A percentile compares a stretch with the other conserved stretches of the same genome.
These are phyloP conservation scores for Peromyscus aztecus DNA, from an alignment of 2,797 vertebrate genomes.

Conservation along the genomic window DNA sequence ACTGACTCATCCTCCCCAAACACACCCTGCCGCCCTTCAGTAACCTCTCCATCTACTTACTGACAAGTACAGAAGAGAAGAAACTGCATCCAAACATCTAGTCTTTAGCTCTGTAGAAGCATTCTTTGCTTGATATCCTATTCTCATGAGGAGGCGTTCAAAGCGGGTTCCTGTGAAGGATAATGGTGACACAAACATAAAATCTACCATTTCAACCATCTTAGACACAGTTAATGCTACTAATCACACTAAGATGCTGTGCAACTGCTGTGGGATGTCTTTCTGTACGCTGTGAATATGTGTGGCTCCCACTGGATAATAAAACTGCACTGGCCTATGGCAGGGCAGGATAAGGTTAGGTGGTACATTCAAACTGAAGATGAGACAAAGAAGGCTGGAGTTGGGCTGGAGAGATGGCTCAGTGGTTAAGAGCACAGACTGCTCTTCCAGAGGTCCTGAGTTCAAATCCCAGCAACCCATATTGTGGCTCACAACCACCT, in stretches of 20 bases:
- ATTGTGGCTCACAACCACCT: too few relatives aligned
- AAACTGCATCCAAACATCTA: conserved; percentile 94
- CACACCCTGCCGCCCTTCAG: background rate
- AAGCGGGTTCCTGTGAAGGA: conserved; percentile 92
- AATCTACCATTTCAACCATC: background rate
- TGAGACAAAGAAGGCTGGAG: too few relatives aligned
- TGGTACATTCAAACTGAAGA: too few relatives aligned
- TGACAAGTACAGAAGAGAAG: conserved; percentile 93
- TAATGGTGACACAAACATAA: conserved; percentile 30
- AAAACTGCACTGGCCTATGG: too few relatives aligned
- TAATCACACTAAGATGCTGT: background rate
- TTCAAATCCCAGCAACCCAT: too few relatives aligned
- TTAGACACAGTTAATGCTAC: background rate
- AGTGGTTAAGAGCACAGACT: too few relatives aligned
- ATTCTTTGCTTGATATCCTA: conserved; percentile 92
- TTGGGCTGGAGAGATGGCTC: too few relatives aligned
- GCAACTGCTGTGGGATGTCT: background rate
- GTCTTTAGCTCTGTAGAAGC: conserved; percentile 92
- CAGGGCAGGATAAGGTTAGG: too few relatives aligned
- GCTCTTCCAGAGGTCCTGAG: too few relatives aligned
- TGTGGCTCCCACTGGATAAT: too few relatives aligned
- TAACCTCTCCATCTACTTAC: conserved; percentile 87
- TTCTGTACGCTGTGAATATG: too few relatives aligned
- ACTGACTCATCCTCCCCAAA: conserved; percentile 1
- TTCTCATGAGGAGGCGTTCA: conserved; percentile 90